Conservation (phyloP, 2,888 invertebrate species). For the Limnephilus lunatus region DNA sequence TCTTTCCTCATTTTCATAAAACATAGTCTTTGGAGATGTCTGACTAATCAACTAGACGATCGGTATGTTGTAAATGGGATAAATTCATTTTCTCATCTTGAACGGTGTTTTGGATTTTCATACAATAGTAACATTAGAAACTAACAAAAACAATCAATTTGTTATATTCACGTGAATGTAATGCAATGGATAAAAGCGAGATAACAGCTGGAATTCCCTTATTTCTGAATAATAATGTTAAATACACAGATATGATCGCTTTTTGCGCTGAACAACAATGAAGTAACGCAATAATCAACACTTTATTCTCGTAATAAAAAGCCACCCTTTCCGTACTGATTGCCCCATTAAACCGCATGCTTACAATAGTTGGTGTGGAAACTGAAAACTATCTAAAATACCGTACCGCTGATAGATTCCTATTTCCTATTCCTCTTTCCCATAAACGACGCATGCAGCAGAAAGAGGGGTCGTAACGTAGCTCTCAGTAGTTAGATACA, state of each 20-base stretch:
- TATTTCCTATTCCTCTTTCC: background rate
- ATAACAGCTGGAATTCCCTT: background rate
- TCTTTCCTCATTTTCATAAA: too few species aligned
- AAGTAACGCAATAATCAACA: slow-evolving; percentile 47
- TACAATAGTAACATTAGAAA: background rate
- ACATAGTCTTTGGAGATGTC: too few species aligned
- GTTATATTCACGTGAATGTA: background rate
- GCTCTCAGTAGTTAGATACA: background rate
- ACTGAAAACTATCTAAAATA: background rate
- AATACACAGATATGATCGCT: slow-evolving; percentile 20
- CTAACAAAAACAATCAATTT: background rate
- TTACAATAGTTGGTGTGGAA: background rate
- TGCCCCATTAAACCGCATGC: slow-evolving; percentile 17
- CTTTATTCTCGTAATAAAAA: slow-evolving; percentile 45
- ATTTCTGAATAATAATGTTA: background rate
- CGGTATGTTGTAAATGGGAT: too few species aligned
- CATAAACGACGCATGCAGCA: background rate
- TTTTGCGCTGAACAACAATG: slow-evolving; percentile 28
- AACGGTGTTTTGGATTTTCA: background rate
- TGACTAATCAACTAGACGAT: too few species aligned
- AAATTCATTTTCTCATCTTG: too few species aligned
- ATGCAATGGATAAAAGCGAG: background rate
- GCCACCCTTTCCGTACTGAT: slow-evolving; percentile 34
- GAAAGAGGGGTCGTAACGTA: background rate
- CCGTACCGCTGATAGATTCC: background rate